A percentile compares a stretch with the other conserved stretches of the same genome.
These are phyloP conservation scores for Ondatra zibethicus DNA, from an alignment of 2,113 vertebrate species.

Conservation along the genomic window DNA sequence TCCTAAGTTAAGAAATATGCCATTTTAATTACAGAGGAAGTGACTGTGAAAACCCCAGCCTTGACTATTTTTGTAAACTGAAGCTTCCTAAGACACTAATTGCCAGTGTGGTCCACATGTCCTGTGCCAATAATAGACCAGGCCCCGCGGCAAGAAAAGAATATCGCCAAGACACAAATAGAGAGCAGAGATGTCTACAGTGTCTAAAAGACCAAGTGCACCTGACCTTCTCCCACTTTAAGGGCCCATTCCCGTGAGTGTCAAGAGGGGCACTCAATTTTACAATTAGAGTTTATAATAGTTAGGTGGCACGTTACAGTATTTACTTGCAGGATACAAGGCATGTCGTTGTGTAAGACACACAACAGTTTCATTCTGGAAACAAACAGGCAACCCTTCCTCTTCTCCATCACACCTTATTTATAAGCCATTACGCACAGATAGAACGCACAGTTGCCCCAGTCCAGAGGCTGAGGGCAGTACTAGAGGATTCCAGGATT, in stretches of 20 bases:
- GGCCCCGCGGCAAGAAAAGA: conserved; percentile 24
- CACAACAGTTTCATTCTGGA: background rate
- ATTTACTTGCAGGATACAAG: conserved; percentile 24
- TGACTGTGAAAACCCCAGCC: conserved; percentile 64
- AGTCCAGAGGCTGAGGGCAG: background rate
- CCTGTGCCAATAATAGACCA: conserved; percentile 69
- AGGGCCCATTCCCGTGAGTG: conserved; percentile 42
- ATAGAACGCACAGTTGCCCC: background rate
- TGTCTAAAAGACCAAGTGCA: conserved; percentile 44
- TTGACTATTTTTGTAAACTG: conserved; percentile 69
- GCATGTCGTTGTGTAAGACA: background rate
- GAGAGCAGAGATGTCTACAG: background rate
- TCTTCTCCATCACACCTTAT: background rate
- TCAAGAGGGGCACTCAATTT: background rate
- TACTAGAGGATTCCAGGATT: background rate
- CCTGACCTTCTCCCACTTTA: conserved; percentile 15
- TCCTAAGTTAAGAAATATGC: conserved; percentile 70
- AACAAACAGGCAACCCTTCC: background rate
- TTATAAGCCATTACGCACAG: background rate
- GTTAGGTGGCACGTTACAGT: background rate
- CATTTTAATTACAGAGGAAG: conserved; percentile 75
- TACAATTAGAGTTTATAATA: conserved; percentile 55
- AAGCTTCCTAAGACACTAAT: conserved; percentile 71
- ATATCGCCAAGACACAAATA: conserved; percentile 46
- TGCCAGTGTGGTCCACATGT: conserved; percentile 9